Conservation (phyloP, 2,113 vertebrate genomes). For the Dasypus novemcinctus region DNA sequence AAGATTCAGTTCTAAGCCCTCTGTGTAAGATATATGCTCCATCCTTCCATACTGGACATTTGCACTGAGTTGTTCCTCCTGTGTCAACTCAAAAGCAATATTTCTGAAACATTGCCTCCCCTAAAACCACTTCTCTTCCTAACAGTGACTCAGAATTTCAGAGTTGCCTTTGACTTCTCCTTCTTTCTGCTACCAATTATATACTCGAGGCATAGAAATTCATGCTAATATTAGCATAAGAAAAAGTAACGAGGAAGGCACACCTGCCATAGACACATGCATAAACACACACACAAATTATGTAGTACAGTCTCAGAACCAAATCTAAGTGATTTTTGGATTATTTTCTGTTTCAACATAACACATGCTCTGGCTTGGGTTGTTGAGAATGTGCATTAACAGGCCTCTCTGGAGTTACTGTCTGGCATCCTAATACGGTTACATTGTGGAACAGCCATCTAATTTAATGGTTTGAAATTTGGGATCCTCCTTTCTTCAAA, state of each 20-base stretch:
- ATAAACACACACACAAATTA: conserved; percentile 62
- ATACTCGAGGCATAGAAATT: conserved; percentile 60
- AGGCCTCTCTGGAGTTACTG: conserved; percentile 8
- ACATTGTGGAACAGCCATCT: conserved; percentile 58
- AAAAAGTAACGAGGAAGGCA: conserved; percentile 66
- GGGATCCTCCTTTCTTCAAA: conserved; percentile 63
- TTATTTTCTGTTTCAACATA: conserved; percentile 69
- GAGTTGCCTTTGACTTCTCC: conserved; percentile 60
- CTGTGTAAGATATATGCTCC: neutral
- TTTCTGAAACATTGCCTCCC: conserved; percentile 1
- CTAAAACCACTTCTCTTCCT: conserved; percentile 46
- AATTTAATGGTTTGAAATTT: conserved; percentile 67
- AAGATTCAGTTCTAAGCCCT: neutral
- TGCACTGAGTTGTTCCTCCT: neutral
- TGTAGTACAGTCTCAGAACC: conserved; percentile 44
- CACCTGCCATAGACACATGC: conserved; percentile 65
- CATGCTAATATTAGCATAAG: conserved; percentile 72
- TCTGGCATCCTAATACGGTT: conserved; percentile 56
- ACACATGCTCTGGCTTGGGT: neutral
- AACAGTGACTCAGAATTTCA: conserved; percentile 38
- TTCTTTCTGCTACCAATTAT: conserved; percentile 62
- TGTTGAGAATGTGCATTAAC: conserved; percentile 39
- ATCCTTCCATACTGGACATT: neutral
- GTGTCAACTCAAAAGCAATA: conserved; percentile 25
- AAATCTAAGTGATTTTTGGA: conserved; percentile 63